Evolutionary conservation across 2,113 vertebrate genomes (phyloP).

Genomic region (pig (Sus scrofa)): T2T-Sscrofa CM000820.6:92751501-92752000

Average conservation of each 20-base stretch:
- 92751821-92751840: background rate
- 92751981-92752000: background rate
- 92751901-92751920: slow-evolving; percentile 3
- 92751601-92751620: background rate
- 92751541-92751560: no score
- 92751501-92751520: no score
- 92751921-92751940: background rate
- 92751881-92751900: background rate
- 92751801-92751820: background rate
- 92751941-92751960: background rate
- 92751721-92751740: background rate
- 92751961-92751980: background rate
- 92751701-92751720: background rate
- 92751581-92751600: background rate
- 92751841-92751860: background rate
- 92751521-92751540: no score
- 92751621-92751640: background rate
- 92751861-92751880: background rate
- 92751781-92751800: background rate
- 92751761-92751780: background rate
- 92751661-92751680: background rate
- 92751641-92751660: background rate
- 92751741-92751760: background rate
- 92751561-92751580: background rate
- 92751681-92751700: background rate